phyloP scores from a whole-genome alignment of 2,113 vertebrate species.

The Nyctereutes procyonoides region DNA sequence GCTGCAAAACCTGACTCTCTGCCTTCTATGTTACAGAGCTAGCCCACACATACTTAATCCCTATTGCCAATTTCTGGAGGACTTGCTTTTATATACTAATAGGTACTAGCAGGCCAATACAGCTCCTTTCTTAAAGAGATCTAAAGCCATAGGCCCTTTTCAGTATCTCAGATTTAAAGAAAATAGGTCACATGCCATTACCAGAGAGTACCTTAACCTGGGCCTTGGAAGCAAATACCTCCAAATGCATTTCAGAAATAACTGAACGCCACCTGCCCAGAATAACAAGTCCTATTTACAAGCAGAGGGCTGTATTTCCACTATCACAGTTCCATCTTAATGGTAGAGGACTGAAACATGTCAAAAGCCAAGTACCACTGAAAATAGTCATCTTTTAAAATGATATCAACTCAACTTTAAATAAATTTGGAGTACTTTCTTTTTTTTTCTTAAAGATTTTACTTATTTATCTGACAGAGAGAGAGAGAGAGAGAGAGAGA shows the following conservation, averaged over 20 bases:
- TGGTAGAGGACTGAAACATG: neutral
- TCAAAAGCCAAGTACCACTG: neutral
- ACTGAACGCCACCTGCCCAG: neutral
- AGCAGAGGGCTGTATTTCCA: neutral
- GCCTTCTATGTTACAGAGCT: neutral
- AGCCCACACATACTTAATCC: neutral
- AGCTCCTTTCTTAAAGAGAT: neutral
- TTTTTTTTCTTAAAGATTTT: too few relatives aligned
- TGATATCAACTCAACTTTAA: neutral
- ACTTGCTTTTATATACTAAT: conserved; percentile 46
- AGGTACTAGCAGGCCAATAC: neutral
- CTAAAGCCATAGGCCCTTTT: neutral
- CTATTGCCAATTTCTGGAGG: conserved; percentile 57
- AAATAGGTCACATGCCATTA: neutral
- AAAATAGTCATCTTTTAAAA: conserved; percentile 23
- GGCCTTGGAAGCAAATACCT: neutral
- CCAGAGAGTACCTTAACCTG: neutral
- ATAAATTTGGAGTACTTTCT: neutral
- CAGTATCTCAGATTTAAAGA: neutral
- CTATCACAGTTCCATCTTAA: neutral
- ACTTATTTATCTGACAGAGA: too few relatives aligned
- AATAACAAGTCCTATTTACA: neutral
- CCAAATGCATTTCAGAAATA: neutral
- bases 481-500: too few relatives aligned
- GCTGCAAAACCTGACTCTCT: neutral